Conservation (phyloP, 2,113 vertebrate species). For the Corythornis cristatus region DNA sequence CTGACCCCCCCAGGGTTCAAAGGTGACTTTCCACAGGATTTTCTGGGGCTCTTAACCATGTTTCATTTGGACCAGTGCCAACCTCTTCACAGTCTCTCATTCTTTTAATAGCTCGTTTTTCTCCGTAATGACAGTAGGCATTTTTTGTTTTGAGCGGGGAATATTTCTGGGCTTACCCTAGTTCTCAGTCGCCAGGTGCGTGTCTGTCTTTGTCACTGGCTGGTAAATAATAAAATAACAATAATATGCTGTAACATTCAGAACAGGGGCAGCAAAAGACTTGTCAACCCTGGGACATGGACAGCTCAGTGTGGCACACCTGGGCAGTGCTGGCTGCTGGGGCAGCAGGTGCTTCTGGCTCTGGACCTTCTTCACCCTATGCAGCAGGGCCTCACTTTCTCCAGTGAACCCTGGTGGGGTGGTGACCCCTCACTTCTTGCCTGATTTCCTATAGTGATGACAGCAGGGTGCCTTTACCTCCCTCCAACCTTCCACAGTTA, state of each 20-base stretch:
- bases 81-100: neutral
- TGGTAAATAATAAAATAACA: neutral
- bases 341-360: neutral
- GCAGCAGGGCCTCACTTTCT: neutral
- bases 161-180: constrained; percentile 47
- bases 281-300: neutral
- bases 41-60: neutral
- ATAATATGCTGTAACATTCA: neutral
- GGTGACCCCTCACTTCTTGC: neutral
- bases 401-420: neutral
- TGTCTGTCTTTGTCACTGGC: neutral
- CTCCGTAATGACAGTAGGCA: constrained; percentile 2
- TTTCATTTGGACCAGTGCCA: neutral
- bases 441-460: neutral
- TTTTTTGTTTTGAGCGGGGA: neutral
- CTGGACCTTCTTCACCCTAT: neutral
- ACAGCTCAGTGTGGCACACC: neutral
- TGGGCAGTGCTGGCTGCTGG: accelerated
- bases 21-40: neutral
- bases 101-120: constrained; percentile 24
- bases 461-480: accelerated
- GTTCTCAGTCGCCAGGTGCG: neutral
- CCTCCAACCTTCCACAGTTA: neutral
- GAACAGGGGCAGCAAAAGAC: neutral
- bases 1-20: neutral